Base-by-base conservation (phyloP, 2,888 invertebrate genomes). In the Drymonia ruficornis region DNA sequence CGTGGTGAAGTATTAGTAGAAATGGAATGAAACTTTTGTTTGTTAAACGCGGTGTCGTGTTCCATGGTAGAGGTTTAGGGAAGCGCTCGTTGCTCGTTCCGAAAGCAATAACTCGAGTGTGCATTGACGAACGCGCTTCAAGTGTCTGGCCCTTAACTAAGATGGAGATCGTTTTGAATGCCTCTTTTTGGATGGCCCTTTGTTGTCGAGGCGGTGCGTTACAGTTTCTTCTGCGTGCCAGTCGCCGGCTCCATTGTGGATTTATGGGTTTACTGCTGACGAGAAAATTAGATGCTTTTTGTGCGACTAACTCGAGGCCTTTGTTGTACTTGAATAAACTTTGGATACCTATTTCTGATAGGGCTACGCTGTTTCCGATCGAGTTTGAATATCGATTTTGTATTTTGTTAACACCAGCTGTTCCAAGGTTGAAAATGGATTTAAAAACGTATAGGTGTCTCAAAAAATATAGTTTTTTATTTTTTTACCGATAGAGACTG, bases 91-190 rank as follows among this genome's bases (percentile, higher is more conserved):
- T 85, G 79, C 78, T 83, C 82, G 83, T 84, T 85, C 77, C 80
- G 74, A 84, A 83, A 85, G 86, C 81, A 81, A 82, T 84, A 85
- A 82, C 86, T 85, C 75, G 80, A 89, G 87, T 84, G 84, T 81
- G 81, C 86, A 85, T 84, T 86, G 89, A 87, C 84, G 86, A 83
- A 84, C 84, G 86, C 84, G 81, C 77, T 83, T 82, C 77, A 72
- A 87, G 87, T 83, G 84, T 79, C 82, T 72, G 76, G 83, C 82
- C 76, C 85, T 85, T 82, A 80, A 84, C 81, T 85, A 82, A 82
- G 83, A 86, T 83, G 81, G 78, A 82, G 83, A 86, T 86, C 83
- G 78, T 79, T 85, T 81, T 82, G 84, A 84, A 86, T 82, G 81
- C 80, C 83, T 78, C 79, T 86, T 79, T 84, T 80, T 81, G 83